A percentile compares a stretch with the other conserved stretches of the same genome.
phyloP scores from a whole-genome alignment of 2,888 invertebrate genomes.

The Ormyrus labotus region DNA sequence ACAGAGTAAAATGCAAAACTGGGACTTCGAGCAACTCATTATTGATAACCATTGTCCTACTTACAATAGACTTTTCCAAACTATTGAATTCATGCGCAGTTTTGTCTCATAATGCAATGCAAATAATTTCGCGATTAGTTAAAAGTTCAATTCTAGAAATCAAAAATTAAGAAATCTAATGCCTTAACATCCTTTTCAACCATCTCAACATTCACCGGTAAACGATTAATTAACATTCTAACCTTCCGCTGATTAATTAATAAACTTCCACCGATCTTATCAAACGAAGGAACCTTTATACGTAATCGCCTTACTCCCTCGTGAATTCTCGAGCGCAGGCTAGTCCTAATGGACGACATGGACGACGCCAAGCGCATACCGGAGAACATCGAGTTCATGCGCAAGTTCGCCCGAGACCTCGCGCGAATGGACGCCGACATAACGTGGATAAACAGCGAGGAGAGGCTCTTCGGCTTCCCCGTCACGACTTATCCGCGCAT shows the following conservation, averaged over 20 bases:
- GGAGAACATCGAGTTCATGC: slow-evolving; percentile 87
- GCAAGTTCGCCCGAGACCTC: slow-evolving; percentile 85
- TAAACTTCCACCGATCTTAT: background rate
- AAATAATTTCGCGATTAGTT: too few relatives aligned
- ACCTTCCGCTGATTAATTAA: background rate
- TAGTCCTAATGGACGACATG: slow-evolving; percentile 90
- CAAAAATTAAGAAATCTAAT: too few relatives aligned
- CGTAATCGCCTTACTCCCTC: background rate
- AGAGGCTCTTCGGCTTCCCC: slow-evolving; percentile 89
- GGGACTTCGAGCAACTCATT: too few relatives aligned
- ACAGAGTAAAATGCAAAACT: too few relatives aligned
- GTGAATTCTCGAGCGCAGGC: slow-evolving; percentile 62
- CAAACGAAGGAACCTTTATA: background rate
- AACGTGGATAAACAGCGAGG: slow-evolving; percentile 93
- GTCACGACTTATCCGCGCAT: slow-evolving; percentile 86
- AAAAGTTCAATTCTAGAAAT: too few relatives aligned
- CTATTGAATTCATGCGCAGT: too few relatives aligned
- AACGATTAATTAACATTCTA: background rate
- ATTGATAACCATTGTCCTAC: too few relatives aligned
- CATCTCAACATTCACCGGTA: too few relatives aligned
- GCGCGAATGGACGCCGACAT: slow-evolving; percentile 86
- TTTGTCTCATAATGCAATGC: too few relatives aligned
- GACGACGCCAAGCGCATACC: slow-evolving; percentile 86
- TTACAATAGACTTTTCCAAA: too few relatives aligned
- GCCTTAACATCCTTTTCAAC: too few relatives aligned